phyloP scores from a whole-genome alignment of 1,140 invertebrate species.

The Papilio machaon region DNA sequence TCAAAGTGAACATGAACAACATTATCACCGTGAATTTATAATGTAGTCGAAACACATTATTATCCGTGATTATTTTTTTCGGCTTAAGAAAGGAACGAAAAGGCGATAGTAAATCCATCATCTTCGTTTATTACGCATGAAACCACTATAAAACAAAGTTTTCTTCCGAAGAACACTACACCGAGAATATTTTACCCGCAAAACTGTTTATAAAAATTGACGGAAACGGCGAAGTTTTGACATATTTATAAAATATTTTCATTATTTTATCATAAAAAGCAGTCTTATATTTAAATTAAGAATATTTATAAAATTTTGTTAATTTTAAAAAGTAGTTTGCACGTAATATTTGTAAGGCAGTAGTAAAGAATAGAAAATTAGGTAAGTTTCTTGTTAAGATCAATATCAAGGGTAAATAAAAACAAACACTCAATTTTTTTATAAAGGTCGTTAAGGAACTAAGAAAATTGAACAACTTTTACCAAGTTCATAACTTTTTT shows the following conservation, averaged over 20 bases:
- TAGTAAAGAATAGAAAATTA: not conserved
- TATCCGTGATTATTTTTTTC: slow-evolving; percentile 85
- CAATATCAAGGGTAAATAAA: not conserved
- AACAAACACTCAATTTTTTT: not conserved
- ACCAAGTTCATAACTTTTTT: no score
- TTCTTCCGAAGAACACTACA: not conserved
- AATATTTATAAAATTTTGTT: not conserved
- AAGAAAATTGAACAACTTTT: not conserved
- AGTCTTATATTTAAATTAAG: slow-evolving; percentile 2
- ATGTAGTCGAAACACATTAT: slow-evolving; percentile 86
- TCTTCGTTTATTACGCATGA: slow-evolving; percentile 47
- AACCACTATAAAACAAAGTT: slow-evolving; percentile 2
- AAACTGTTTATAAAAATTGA: slow-evolving; percentile 11
- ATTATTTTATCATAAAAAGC: not conserved
- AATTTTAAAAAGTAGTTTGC: not conserved
- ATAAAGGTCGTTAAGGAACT: not conserved
- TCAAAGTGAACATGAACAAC: slow-evolving; percentile 84
- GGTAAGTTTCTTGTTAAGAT: not conserved
- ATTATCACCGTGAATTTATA: slow-evolving; percentile 86
- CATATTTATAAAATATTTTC: slow-evolving; percentile 15
- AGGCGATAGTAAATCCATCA: slow-evolving; percentile 75
- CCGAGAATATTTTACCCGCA: slow-evolving; percentile 19
- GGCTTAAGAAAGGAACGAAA: slow-evolving; percentile 82
- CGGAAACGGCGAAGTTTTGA: slow-evolving; percentile 10
- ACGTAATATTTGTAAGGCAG: not conserved